These are phyloP conservation scores for Melanotus villosus DNA, from an alignment of 2,888 invertebrate genomes.

Conservation along the genomic window DNA sequence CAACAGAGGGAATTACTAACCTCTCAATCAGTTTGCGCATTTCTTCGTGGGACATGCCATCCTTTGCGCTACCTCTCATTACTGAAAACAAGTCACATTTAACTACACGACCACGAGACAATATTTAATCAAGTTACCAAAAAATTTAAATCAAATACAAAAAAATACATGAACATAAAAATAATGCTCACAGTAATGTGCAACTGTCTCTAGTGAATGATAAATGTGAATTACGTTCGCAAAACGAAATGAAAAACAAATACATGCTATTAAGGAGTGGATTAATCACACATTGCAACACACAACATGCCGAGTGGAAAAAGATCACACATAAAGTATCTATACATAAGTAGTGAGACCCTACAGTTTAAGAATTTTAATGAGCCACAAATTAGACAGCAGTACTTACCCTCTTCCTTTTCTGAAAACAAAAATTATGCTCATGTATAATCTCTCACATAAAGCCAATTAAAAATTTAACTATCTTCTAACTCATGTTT, in stretches of 20 bases:
- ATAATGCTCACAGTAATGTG: slow-evolving; percentile 56
- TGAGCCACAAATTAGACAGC: slow-evolving; percentile 22
- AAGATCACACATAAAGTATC: too few relatives aligned
- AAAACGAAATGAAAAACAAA: slow-evolving; percentile 66
- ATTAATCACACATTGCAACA: slow-evolving; percentile 47
- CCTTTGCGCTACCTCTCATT: slow-evolving; percentile 83
- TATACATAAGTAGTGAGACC: slow-evolving; percentile 27
- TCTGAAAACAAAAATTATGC: slow-evolving; percentile 65
- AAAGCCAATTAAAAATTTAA: slow-evolving; percentile 52
- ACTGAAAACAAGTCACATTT: slow-evolving; percentile 73
- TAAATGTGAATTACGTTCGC: slow-evolving; percentile 46
- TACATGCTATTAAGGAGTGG: slow-evolving; percentile 53
- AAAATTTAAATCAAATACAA: slow-evolving; percentile 65
- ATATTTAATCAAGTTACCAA: too few relatives aligned
- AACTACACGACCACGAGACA: slow-evolving; percentile 71
- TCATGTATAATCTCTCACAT: slow-evolving; percentile 36
- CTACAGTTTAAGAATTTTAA: slow-evolving; percentile 17
- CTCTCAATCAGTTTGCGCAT: slow-evolving; percentile 98
- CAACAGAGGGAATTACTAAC: slow-evolving; percentile 67
- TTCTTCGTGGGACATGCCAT: slow-evolving; percentile 95
- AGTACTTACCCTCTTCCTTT: slow-evolving; percentile 68
- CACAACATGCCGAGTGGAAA: slow-evolving; percentile 10
- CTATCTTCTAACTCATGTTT: too few relatives aligned
- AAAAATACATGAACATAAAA: slow-evolving; percentile 67
- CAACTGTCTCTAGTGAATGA: slow-evolving; percentile 28